Evolutionary conservation across 2,113 vertebrate species (phyloP).

Genomic region (Suncus etruscus): DNA sequence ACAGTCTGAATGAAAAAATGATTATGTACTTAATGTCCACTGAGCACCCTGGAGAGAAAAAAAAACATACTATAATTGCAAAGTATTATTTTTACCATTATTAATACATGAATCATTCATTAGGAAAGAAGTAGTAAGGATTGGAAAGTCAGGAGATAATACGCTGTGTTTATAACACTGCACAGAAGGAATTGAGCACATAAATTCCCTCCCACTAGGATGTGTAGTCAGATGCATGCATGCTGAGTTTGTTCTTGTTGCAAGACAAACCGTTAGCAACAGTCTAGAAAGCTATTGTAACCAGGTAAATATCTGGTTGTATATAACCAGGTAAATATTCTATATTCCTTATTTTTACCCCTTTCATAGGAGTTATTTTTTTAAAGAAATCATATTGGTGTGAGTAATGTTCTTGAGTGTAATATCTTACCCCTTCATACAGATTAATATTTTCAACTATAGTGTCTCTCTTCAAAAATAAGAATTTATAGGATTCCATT

Average conservation of each 20-base stretch:
- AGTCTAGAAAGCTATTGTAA: slow-evolving; percentile 1
- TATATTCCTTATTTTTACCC: background rate
- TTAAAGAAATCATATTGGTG: background rate
- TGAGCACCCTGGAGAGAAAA: slow-evolving; percentile 76
- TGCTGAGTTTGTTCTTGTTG: slow-evolving; percentile 48
- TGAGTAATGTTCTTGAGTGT: background rate
- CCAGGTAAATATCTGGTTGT: background rate
- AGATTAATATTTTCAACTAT: slow-evolving; percentile 23
- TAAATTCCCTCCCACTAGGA: slow-evolving; percentile 75
- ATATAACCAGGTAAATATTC: background rate
- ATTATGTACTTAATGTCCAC: slow-evolving; percentile 81
- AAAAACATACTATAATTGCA: slow-evolving; percentile 79
- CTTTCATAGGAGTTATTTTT: background rate
- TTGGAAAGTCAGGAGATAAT: slow-evolving; percentile 76
- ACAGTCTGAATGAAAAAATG: slow-evolving; percentile 77
- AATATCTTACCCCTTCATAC: background rate
- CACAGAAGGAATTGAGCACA: slow-evolving; percentile 71
- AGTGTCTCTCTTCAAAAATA: slow-evolving; percentile 43
- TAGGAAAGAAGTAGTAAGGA: slow-evolving; percentile 70
- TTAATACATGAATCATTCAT: slow-evolving; percentile 84
- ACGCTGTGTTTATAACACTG: slow-evolving; percentile 75
- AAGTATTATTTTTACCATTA: slow-evolving; percentile 83
- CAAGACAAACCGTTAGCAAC: slow-evolving; percentile 43
- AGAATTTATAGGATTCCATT: slow-evolving; percentile 34
- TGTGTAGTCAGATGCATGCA: slow-evolving; percentile 20